phyloP scores from a whole-genome alignment of 2,797 vertebrate species.

The Moxostoma hubbsi region DNA sequence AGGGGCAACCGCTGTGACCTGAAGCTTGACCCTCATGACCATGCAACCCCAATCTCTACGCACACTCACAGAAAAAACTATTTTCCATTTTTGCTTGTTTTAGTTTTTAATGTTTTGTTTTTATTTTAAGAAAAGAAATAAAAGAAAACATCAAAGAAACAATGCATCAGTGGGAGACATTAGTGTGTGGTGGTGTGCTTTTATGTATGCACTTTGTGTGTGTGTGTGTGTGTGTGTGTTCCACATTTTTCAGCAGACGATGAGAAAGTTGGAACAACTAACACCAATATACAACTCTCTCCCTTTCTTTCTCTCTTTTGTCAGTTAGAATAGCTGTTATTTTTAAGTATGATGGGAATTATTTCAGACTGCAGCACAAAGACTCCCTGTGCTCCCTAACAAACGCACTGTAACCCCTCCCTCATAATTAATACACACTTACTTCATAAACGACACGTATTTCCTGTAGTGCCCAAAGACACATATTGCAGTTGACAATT shows the following conservation, averaged over 20 bases:
- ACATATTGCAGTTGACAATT: neutral
- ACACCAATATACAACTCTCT: conserved; percentile 7
- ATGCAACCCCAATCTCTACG: conserved; percentile 57
- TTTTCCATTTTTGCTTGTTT: neutral
- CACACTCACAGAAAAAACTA: neutral
- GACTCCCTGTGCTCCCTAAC: conserved; percentile 30
- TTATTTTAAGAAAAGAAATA: conserved; percentile 1
- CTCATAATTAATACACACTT: conserved; percentile 24
- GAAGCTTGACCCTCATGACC: conserved; percentile 76
- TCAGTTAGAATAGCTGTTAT: conserved; percentile 27
- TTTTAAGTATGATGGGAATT: conserved; percentile 41
- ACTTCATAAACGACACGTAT: neutral
- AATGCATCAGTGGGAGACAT: too few relatives aligned
- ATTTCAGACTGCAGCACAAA: conserved; percentile 40
- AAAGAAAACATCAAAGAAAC: too few relatives aligned
- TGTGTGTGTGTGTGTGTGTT: too few relatives aligned
- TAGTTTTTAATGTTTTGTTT: too few relatives aligned
- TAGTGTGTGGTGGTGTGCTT: too few relatives aligned
- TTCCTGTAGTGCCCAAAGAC: conserved; percentile 17
- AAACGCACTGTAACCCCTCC: neutral
- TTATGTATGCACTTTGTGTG: too few relatives aligned
- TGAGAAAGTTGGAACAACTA: conserved; percentile 17
- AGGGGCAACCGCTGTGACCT: conserved; percentile 76
- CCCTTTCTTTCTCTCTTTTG: neutral
- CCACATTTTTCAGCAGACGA: neutral